phyloP scores from a whole-genome alignment of 2,113 vertebrate genomes.

The Pantherophis guttatus region DNA sequence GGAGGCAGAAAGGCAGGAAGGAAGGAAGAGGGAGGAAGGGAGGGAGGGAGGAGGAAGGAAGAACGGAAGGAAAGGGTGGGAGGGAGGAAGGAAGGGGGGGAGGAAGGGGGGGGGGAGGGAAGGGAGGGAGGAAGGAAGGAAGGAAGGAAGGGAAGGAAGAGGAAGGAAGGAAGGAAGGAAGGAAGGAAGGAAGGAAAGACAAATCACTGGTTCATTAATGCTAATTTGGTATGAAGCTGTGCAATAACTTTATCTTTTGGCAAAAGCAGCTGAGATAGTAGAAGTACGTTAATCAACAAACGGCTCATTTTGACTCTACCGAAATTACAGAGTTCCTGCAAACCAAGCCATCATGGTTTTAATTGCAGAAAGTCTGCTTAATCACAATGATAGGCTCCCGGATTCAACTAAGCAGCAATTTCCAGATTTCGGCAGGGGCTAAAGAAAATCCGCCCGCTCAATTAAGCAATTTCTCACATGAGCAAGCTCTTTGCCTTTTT shows the following conservation, averaged over 20 bases:
- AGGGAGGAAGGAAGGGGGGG: accelerated
- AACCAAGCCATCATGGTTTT: not conserved
- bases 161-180: not conserved
- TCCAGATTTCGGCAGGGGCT: not conserved
- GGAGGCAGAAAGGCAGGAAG: no score
- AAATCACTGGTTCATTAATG: not conserved
- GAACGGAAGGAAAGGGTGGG: no score
- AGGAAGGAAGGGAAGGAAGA: not conserved
- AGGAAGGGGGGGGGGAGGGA: no score
- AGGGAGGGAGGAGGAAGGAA: no score
- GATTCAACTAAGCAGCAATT: not conserved
- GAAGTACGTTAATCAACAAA: not conserved
- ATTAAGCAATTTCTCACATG: not conserved
- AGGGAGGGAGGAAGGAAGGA: not conserved
- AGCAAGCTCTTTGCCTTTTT: not conserved
- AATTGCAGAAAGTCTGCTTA: not conserved
- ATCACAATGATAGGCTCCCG: not conserved
- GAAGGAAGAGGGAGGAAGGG: no score
- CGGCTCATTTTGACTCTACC: not conserved
- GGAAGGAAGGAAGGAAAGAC: not conserved
- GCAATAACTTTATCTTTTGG: not conserved
- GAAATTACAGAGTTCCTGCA: not conserved
- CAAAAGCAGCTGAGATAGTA: not conserved
- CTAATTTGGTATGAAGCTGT: not conserved
- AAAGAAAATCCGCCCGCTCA: not conserved